phyloP scores from a whole-genome alignment of 2,113 vertebrate species.

The Oryctolagus cuniculus region DNA sequence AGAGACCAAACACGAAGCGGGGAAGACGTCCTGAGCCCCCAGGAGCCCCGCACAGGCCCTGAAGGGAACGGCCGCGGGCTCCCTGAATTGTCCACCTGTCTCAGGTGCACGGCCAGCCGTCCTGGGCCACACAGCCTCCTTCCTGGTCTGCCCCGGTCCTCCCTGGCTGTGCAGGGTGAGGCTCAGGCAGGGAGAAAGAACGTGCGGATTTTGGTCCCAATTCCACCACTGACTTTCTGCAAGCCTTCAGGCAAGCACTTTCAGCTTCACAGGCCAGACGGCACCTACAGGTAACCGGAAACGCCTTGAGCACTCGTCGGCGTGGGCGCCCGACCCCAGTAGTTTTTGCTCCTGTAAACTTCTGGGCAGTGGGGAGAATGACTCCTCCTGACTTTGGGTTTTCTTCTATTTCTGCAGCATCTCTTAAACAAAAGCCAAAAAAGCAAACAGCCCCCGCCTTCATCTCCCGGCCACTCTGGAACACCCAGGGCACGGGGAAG shows the following conservation, averaged over 20 bases:
- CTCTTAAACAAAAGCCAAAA: background rate
- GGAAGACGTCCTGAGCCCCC: background rate
- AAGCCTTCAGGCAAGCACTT: background rate
- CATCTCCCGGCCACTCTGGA: conserved; percentile 43
- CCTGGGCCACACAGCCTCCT: background rate
- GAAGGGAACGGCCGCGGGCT: background rate
- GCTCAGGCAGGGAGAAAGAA: background rate
- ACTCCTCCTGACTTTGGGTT: background rate
- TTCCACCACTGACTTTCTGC: background rate
- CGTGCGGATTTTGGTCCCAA: background rate
- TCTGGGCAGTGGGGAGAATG: background rate
- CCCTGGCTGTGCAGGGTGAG: background rate
- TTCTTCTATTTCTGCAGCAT: conserved; percentile 61
- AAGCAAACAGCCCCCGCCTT: background rate
- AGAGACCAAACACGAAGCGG: conserved; percentile 28
- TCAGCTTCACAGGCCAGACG: background rate
- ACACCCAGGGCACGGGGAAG: conserved; percentile 43
- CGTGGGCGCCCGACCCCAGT: background rate
- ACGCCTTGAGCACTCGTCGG: background rate
- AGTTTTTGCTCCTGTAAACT: background rate
- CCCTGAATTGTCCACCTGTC: background rate
- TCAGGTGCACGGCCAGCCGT: accelerated
- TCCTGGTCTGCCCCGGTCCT: background rate
- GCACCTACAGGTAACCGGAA: background rate
- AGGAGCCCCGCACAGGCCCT: background rate